phyloP scores from a whole-genome alignment of 2,797 vertebrate species.

The Falco novaeseelandiae region DNA sequence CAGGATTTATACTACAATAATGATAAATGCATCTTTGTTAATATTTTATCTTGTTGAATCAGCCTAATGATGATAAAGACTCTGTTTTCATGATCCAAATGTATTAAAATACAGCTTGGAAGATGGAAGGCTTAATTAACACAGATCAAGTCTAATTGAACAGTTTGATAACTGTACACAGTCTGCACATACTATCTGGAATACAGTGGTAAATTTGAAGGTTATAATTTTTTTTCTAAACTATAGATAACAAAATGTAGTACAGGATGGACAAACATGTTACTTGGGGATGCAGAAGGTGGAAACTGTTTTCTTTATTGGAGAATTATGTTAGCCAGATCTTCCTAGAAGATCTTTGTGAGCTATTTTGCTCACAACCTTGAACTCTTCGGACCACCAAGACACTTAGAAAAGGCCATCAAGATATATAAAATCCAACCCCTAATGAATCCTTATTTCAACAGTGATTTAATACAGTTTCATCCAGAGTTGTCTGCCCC shows the following conservation, averaged over 20 bases:
- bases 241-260: background rate
- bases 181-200: background rate
- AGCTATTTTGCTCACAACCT: background rate
- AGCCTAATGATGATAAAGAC: conserved; percentile 28
- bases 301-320: background rate
- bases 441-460: background rate
- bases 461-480: background rate
- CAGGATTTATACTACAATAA: background rate
- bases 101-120: conserved; percentile 53
- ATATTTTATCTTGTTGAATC: conserved; percentile 45
- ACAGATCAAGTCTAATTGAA: conserved; percentile 57
- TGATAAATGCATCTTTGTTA: background rate
- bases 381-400: background rate
- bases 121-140: conserved; percentile 61
- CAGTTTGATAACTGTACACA: background rate
- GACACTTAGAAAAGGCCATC: background rate
- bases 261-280: background rate
- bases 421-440: background rate
- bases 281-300: background rate
- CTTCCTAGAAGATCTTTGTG: background rate
- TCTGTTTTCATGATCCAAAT: conserved; percentile 51
- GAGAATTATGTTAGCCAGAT: background rate
- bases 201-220: conserved; percentile 27
- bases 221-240: background rate
- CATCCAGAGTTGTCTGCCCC: background rate